Evolutionary conservation across 2,113 vertebrate species (phyloP).

Genomic region (Actenoides lindsayi): DNA sequence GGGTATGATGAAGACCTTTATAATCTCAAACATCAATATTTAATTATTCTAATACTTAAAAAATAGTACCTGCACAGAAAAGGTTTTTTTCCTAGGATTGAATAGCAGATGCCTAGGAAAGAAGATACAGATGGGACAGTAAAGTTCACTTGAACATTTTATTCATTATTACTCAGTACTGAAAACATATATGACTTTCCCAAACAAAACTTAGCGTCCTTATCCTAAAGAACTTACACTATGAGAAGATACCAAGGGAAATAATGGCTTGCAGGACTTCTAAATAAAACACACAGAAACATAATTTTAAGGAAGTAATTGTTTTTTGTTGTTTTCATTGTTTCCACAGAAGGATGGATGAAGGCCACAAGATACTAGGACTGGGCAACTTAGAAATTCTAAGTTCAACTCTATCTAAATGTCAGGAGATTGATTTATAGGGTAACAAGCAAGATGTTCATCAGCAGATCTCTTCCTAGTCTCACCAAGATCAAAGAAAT

Average conservation of each 20-base stretch:
- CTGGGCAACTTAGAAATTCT: not conserved
- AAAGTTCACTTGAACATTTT: not conserved
- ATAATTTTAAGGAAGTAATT: not conserved
- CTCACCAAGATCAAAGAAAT: not conserved
- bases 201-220: not conserved
- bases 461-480: not conserved
- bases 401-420: not conserved
- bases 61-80: not conserved
- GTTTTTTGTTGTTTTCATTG: too few relatives aligned
- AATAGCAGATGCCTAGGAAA: not conserved
- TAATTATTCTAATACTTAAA: not conserved
- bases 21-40: not conserved
- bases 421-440: not conserved
- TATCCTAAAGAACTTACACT: not conserved
- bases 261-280: not conserved
- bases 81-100: not conserved
- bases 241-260: not conserved
- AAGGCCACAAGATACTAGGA: not conserved
- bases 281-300: not conserved
- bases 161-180: not conserved
- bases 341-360: not conserved
- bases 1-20: not conserved
- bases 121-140: not conserved
- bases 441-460: not conserved
- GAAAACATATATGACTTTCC: not conserved